phyloP scores from a whole-genome alignment of 2,113 vertebrate genomes.

The Globicephala melas region DNA sequence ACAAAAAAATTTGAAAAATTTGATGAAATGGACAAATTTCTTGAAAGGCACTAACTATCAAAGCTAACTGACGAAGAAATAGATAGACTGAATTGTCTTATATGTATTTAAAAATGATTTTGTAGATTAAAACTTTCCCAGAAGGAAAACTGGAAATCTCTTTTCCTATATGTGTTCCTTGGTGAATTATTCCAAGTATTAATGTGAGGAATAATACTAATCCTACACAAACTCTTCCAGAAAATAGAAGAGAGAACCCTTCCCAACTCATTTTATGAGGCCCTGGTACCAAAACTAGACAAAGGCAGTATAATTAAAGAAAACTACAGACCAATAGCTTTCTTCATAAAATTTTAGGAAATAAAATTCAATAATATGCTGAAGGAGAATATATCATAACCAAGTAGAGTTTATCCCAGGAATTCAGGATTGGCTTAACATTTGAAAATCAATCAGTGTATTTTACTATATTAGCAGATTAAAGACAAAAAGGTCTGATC shows the following conservation, averaged over 20 bases:
- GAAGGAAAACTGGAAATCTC: not conserved
- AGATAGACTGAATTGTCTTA: not conserved
- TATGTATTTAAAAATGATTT: not conserved
- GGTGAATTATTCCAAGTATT: not conserved
- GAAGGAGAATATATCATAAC: not conserved
- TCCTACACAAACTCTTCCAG: not conserved
- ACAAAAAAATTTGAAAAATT: not conserved
- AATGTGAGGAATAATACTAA: not conserved
- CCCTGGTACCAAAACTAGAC: not conserved
- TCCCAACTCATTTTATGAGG: not conserved
- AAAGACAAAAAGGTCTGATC: no score
- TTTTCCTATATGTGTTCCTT: not conserved
- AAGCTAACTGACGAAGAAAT: not conserved
- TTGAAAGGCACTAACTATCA: not conserved
- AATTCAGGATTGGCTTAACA: no score
- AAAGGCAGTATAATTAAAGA: no score
- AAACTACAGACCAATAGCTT: no score
- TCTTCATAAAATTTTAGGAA: no score
- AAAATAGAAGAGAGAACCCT: not conserved
- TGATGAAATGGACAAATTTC: not conserved
- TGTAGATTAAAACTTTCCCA: not conserved
- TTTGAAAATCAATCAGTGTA: no score
- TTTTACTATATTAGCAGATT: no score
- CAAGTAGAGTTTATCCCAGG: no score
- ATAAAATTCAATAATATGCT: not conserved